Evolutionary conservation across 2,888 invertebrate genomes (phyloP), one percentile per base, ranked within the genome.

Genomic region (Iphiclides podalirius): DNA sequence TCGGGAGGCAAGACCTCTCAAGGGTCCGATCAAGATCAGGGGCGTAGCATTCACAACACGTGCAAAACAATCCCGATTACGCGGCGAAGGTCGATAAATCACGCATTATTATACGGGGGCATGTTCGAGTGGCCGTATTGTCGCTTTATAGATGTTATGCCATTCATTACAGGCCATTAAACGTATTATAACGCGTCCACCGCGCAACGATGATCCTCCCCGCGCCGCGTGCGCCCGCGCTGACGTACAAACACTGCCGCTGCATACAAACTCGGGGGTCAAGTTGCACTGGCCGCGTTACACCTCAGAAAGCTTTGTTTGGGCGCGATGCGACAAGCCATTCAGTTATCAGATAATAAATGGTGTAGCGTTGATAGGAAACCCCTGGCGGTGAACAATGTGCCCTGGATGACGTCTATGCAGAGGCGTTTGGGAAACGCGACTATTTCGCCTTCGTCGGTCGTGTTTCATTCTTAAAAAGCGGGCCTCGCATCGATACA

Each of bases 91-190:
- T 55, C 79, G 72, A 88, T 88, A 87, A 88, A 88, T 88, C 87
- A 88, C 68, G 67, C 67, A 75, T 79, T 85, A 82, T 79, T 80
- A 84, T 82, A 85, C 81, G 82, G 75, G 80, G 78, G 78, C 81
- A 72, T 75, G 74, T 85, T 86, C 81, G 82, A 86, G 87, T 83
- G 77, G 75, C 76, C 70, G 72, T 78, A 84, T 88, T 88, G 88
- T 88, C 73, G 74, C 74, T 82, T 87, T 86, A 88, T 88, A 77
- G 87, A 85, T 88, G 88, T 88, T 86, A 86, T 83, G 72, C 83
- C 77, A 85, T 88, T 86, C 87, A 87, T 87, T 88, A 86, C 88
- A 85, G 71, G 79, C 86, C 88, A 88, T 88, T 88, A 85, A 87
- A 82, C 78, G 80, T 75, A 84, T 86, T 88, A 87, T 87, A 79